Percentiles rank a stretch among this genome's conserved stretches.
Evolutionary conservation across 2,888 invertebrate species (phyloP).

Genomic region (Apeira syringaria): DNA sequence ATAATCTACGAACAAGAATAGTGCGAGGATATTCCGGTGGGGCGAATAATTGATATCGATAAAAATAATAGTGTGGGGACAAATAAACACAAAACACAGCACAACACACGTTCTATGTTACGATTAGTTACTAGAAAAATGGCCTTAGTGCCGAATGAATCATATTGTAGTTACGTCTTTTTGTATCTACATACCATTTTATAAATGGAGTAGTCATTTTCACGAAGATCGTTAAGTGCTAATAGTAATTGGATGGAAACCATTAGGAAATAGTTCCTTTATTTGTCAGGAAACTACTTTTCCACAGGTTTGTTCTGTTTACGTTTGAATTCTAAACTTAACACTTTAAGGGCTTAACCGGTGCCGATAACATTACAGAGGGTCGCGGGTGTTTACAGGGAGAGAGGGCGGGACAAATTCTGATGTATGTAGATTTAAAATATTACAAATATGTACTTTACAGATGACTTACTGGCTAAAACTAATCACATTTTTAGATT

Average conservation of each 20-base stretch:
- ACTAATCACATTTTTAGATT: too few relatives aligned
- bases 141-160: background rate
- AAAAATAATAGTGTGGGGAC: constrained; percentile 26
- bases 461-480: too few relatives aligned
- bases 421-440: too few relatives aligned
- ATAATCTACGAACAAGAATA: constrained; percentile 37
- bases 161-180: background rate
- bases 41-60: constrained; percentile 47
- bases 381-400: too few relatives aligned
- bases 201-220: background rate
- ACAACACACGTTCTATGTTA: background rate
- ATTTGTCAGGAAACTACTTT: constrained; percentile 6
- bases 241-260: constrained; percentile 11
- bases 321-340: too few relatives aligned
- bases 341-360: too few relatives aligned
- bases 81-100: constrained; percentile 4
- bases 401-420: too few relatives aligned
- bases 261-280: constrained; percentile 12
- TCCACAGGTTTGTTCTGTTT: constrained; percentile 2
- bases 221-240: constrained; percentile 5
- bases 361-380: too few relatives aligned
- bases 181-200: background rate
- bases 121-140: background rate
- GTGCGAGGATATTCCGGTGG: constrained; percentile 35
- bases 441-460: too few relatives aligned